A percentile compares a stretch with the other conserved stretches of the same genome.
Evolutionary conservation across 2,888 invertebrate species (phyloP).

Genomic region (Erynnis tages): DNA sequence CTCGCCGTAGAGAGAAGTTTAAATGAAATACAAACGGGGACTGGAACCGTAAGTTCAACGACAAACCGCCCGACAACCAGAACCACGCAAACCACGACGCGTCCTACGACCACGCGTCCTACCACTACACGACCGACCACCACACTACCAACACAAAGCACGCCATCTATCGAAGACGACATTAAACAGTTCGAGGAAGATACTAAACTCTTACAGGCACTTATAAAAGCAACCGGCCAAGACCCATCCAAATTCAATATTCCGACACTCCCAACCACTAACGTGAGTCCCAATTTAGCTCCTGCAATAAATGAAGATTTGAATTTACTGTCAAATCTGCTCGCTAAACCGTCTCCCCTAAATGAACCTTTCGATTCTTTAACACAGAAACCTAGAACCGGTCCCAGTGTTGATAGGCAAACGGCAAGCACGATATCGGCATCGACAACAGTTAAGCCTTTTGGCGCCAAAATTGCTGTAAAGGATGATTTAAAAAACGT

Average conservation of each 20-base stretch:
- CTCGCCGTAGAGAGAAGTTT: conserved; percentile 77
- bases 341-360: conserved; percentile 62
- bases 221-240: conserved; percentile 72
- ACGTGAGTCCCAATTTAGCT: conserved; percentile 53
- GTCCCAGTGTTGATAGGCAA: conserved; percentile 32
- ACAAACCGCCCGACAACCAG: conserved; percentile 40
- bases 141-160: conserved; percentile 46
- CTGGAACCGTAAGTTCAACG: conserved; percentile 49
- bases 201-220: conserved; percentile 69
- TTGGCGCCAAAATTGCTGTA: conserved; percentile 65
- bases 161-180: conserved; percentile 70
- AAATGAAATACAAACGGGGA: conserved; percentile 64
- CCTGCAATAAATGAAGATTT: conserved; percentile 50
- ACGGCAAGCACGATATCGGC: conserved; percentile 44
- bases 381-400: conserved; percentile 51
- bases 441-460: conserved; percentile 52
- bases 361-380: conserved; percentile 62
- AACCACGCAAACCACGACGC: conserved; percentile 42
- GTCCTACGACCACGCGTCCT: conserved; percentile 48
- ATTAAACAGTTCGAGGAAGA: conserved; percentile 76
- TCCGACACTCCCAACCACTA: conserved; percentile 56
- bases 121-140: conserved; percentile 46
- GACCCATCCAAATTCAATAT: conserved; percentile 72
- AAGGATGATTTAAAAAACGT: conserved; percentile 63
- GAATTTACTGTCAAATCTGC: conserved; percentile 59